phyloP scores from a whole-genome alignment of 2,797 vertebrate species.

The Leptoclinus maculatus region DNA sequence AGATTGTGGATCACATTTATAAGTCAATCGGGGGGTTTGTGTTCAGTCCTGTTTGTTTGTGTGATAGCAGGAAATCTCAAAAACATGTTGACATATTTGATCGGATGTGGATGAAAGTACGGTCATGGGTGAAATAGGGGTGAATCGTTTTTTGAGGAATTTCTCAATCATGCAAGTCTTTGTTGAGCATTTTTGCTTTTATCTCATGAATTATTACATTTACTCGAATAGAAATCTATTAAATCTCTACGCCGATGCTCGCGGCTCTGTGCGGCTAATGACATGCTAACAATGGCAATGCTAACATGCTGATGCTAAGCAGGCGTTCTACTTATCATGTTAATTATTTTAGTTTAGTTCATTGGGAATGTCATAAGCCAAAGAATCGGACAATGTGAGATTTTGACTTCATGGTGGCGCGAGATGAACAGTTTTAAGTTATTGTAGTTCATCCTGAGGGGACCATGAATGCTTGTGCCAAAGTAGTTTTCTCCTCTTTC shows the following conservation, averaged over 20 bases:
- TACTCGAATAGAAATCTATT: not conserved
- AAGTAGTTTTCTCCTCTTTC: not conserved
- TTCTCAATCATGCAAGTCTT: not conserved
- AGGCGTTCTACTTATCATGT: not conserved
- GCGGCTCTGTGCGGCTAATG: not conserved
- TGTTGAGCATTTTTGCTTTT: not conserved
- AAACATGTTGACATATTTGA: not conserved
- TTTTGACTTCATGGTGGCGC: not conserved
- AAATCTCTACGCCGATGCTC: not conserved
- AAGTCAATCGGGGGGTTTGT: not conserved
- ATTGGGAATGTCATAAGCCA: not conserved
- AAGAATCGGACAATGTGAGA: not conserved
- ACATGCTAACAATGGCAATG: not conserved
- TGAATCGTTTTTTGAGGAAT: too few species aligned
- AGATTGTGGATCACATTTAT: not conserved
- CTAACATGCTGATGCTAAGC: not conserved
- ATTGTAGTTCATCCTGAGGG: not conserved
- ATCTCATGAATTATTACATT: not conserved
- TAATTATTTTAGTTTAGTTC: not conserved
- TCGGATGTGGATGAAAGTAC: not conserved
- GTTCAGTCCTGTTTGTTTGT: not conserved
- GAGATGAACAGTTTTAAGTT: not conserved
- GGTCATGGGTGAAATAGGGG: too few species aligned
- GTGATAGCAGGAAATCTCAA: too few species aligned
- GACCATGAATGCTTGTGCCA: not conserved